Percentiles rank a stretch among this genome's conserved stretches.
These are phyloP conservation scores for Gymnopithys bicolor DNA, from an alignment of 2,797 vertebrate species.

Conservation along the genomic window DNA sequence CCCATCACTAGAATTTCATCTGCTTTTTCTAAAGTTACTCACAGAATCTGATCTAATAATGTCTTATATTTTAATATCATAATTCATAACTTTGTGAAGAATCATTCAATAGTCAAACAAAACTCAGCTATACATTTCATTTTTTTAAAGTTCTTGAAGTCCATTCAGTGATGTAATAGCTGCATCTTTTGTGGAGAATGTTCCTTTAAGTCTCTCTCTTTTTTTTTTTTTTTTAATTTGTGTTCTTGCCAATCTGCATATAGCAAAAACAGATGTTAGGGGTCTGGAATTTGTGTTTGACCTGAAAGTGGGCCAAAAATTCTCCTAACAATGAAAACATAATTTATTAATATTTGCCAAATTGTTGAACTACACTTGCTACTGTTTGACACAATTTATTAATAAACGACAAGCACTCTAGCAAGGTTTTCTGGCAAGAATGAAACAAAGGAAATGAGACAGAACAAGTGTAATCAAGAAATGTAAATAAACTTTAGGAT, in stretches of 20 bases:
- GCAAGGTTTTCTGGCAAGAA: constrained; percentile 66
- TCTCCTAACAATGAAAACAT: constrained; percentile 61
- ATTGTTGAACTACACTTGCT: constrained; percentile 47
- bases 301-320: constrained; percentile 34
- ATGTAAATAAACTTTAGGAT: constrained; percentile 75
- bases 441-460: constrained; percentile 74
- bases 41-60: neutral
- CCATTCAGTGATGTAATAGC: neutral
- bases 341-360: constrained; percentile 59
- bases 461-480: constrained; percentile 68
- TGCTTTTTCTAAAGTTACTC: neutral
- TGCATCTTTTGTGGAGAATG: neutral
- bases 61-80: neutral
- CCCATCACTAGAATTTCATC: neutral
- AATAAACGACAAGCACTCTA: constrained; percentile 67
- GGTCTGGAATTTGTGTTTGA: constrained; percentile 40
- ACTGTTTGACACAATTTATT: constrained; percentile 73
- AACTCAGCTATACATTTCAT: neutral
- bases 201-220: neutral
- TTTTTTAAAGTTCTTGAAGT: neutral
- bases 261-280: constrained; percentile 48
- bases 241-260: neutral
- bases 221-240: neutral
- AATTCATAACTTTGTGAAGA: neutral
- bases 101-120: neutral